Base-by-base conservation (phyloP, 2,797 vertebrate genomes). In the Anabacerthia variegaticeps region DNA sequence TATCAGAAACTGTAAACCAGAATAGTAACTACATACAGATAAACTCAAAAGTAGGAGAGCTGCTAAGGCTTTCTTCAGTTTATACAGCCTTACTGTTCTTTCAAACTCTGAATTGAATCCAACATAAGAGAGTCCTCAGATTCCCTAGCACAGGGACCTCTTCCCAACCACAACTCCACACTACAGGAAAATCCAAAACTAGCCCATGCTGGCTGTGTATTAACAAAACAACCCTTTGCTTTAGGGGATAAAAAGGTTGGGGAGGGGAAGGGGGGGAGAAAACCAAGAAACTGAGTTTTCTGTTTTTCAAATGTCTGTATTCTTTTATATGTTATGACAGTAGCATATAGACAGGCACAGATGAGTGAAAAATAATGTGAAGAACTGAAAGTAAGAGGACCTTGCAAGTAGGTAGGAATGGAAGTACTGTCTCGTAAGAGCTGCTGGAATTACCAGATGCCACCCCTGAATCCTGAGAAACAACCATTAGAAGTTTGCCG, bases 101-200 rank as follows among this genome's bases (percentile, higher is more conserved):
- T 75, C 9, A 4, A 79, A 54, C 6, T 1, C 10, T 48, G 20
- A 62, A 41, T 0, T 0, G 0, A 71, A 49, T 51, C 16, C 27
- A 36, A 11, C 0, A 0, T 3, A 36, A 15, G 1, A 61, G 6
- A 79, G 17, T 12, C 10, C 10, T 63, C 18, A 16, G 28, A 39
- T 46, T 65, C 6, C 12, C 4, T 23, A 61, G 39, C 52, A 80
- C 3, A 54, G 13, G 12, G 41, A 88, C 16, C 21, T 75, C 37
- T 58, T 85, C 44, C 19, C 23, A 73, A 15, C 8, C 15, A 0
- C 41, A 75, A 72, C 12, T 59, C 24, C 37, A 30, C 0, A 0
- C 49, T 21, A 8, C 0, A 69, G 30, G 19, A 78, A 80, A 80
- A 71, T 17, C 30, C 84, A 54, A 59, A 89, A 74, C 8, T 6